phyloP scores from a whole-genome alignment of 2,888 invertebrate species.

The Blera fallax region DNA sequence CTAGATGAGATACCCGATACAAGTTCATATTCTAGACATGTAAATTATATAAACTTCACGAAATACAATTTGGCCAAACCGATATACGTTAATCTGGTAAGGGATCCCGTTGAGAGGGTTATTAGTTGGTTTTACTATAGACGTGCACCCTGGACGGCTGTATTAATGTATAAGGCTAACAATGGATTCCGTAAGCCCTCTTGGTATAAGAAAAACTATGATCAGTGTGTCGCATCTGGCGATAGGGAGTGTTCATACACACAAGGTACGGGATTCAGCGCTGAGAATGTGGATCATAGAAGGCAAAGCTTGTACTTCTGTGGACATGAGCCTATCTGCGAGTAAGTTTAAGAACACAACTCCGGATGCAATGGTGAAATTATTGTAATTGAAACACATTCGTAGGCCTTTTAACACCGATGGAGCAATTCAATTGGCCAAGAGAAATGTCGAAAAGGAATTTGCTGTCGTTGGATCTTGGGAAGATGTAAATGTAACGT shows the following conservation, averaged over 20 bases:
- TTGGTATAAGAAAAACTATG: conserved; percentile 93
- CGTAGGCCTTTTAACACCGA: conserved; percentile 91
- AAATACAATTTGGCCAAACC: conserved; percentile 89
- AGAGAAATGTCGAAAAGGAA: conserved; percentile 90
- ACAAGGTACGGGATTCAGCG: conserved; percentile 87
- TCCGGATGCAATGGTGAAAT: neutral
- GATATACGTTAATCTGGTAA: conserved; percentile 93
- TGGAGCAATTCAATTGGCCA: conserved; percentile 90
- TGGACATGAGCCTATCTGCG: conserved; percentile 90
- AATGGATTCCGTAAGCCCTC: conserved; percentile 67
- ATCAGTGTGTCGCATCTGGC: conserved; percentile 89
- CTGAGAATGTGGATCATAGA: conserved; percentile 92
- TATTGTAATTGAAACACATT: neutral
- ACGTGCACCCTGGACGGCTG: conserved; percentile 88
- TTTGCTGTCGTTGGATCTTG: conserved; percentile 93
- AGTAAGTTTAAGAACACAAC: conserved; percentile 83
- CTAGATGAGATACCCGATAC: conserved; percentile 88
- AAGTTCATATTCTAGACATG: conserved; percentile 92
- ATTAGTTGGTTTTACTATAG: conserved; percentile 96
- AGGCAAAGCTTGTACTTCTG: conserved; percentile 94
- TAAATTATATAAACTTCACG: conserved; percentile 93
- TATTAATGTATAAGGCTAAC: conserved; percentile 73
- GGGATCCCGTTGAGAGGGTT: conserved; percentile 93
- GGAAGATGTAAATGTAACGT: conserved; percentile 91
- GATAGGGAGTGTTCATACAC: conserved; percentile 91